Conservation (phyloP, 2,113 vertebrate genomes). For the Gymnocephalus cernua region DNA sequence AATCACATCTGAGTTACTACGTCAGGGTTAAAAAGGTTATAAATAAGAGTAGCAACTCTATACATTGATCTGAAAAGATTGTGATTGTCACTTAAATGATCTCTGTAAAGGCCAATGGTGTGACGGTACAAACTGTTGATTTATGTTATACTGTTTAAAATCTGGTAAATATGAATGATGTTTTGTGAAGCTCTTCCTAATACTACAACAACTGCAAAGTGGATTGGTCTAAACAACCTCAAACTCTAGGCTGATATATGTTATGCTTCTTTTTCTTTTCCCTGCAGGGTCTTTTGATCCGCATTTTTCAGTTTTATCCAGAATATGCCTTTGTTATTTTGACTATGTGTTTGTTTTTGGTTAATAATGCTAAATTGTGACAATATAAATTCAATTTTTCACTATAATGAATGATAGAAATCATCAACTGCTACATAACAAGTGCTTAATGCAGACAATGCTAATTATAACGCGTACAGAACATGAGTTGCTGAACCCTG, state of each 20-base stretch:
- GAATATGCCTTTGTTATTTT: conserved; percentile 30
- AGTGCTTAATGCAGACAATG: neutral
- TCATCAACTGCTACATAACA: neutral
- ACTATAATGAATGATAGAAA: neutral
- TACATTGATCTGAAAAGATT: neutral
- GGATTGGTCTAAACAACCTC: neutral
- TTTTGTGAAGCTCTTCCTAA: neutral
- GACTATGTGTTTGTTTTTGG: neutral
- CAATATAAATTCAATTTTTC: neutral
- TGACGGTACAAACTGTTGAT: neutral
- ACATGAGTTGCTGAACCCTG: neutral
- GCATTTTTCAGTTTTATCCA: conserved; percentile 2
- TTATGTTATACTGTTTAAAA: neutral
- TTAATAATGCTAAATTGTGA: neutral
- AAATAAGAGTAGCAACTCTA: neutral
- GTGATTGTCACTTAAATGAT: neutral
- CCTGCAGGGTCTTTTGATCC: neutral
- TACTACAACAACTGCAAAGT: neutral
- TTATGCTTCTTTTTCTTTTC: neutral
- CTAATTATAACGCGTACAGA: neutral
- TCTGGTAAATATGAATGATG: no score
- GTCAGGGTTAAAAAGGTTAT: neutral
- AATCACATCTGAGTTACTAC: no score
- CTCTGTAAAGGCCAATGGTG: neutral
- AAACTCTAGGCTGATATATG: neutral